These are phyloP conservation scores for Euplagia quadripunctaria DNA, from an alignment of 2,888 invertebrate species.

Conservation along the genomic window DNA sequence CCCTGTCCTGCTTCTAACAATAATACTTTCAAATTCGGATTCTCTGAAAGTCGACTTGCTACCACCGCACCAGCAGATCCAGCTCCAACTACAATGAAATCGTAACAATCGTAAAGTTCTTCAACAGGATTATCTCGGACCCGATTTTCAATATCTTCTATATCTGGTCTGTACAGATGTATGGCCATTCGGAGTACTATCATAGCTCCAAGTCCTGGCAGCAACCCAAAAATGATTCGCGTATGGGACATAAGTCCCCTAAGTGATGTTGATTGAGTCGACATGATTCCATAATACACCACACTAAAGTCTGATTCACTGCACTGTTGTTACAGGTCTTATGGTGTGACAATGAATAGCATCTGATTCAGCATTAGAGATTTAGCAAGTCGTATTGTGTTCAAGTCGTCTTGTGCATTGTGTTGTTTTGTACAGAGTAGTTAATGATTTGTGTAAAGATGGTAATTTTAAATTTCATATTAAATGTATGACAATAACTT, in stretches of 20 bases:
- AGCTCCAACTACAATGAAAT: conserved; percentile 93
- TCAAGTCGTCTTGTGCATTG: conserved; percentile 45
- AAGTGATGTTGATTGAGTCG: conserved; percentile 64
- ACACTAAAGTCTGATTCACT: conserved; percentile 26
- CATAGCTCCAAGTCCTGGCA: conserved; percentile 89
- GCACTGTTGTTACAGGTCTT: conserved; percentile 41
- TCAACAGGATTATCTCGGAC: conserved; percentile 85
- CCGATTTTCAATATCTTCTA: conserved; percentile 89
- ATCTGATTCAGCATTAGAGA: conserved; percentile 57
- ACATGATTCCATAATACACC: conserved; percentile 60
- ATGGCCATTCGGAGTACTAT: conserved; percentile 89
- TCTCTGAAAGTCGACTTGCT: conserved; percentile 93
- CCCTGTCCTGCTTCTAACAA: conserved; percentile 94
- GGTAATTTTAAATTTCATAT: neutral
- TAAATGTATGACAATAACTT: too few relatives aligned
- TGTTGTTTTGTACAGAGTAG: conserved; percentile 59
- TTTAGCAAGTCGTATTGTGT: conserved; percentile 62
- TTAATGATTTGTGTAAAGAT: neutral
- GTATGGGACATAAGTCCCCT: conserved; percentile 86
- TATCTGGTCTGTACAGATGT: conserved; percentile 89
- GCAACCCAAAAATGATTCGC: conserved; percentile 89
- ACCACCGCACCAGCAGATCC: conserved; percentile 94
- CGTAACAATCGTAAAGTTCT: conserved; percentile 89
- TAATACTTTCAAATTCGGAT: conserved; percentile 90
- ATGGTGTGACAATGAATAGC: conserved; percentile 43